These are phyloP conservation scores for Thymallus thymallus DNA, from an alignment of 2,113 vertebrate species.

Conservation along the genomic window DNA sequence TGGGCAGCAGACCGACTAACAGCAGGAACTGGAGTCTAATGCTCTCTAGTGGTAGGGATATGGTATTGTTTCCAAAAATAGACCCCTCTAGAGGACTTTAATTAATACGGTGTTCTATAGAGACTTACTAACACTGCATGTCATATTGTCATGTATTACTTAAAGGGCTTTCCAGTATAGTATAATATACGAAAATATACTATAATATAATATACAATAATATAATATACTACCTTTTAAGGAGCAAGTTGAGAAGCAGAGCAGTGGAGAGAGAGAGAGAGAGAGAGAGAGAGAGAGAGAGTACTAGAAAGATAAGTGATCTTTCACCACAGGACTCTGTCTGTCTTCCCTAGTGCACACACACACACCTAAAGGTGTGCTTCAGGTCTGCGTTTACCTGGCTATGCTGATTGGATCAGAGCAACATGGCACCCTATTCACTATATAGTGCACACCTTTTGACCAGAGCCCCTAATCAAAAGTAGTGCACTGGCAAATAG, in stretches of 20 bases:
- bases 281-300: neutral
- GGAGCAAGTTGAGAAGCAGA: neutral
- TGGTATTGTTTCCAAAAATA: neutral
- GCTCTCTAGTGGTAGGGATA: neutral
- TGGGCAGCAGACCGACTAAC: no score
- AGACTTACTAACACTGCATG: constrained; percentile 31
- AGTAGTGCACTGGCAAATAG: no score
- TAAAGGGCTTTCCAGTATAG: constrained; percentile 53
- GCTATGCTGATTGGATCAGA: no score
- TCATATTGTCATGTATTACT: constrained; percentile 26
- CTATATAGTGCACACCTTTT: neutral
- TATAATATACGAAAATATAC: neutral
- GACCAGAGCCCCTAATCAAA: no score
- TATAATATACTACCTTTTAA: constrained; percentile 40
- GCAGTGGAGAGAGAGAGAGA: neutral
- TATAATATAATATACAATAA: constrained; percentile 15
- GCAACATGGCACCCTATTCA: neutral
- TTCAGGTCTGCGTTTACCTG: no score
- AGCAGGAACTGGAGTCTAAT: no score
- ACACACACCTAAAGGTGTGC: no score
- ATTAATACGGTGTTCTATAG: constrained; percentile 4
- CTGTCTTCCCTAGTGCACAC: no score
- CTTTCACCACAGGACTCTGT: neutral
- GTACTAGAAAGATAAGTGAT: neutral
- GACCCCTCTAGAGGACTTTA: constrained; percentile 18